phyloP scores from a whole-genome alignment of 2,113 vertebrate species.

The Monarcha castaneiventris region DNA sequence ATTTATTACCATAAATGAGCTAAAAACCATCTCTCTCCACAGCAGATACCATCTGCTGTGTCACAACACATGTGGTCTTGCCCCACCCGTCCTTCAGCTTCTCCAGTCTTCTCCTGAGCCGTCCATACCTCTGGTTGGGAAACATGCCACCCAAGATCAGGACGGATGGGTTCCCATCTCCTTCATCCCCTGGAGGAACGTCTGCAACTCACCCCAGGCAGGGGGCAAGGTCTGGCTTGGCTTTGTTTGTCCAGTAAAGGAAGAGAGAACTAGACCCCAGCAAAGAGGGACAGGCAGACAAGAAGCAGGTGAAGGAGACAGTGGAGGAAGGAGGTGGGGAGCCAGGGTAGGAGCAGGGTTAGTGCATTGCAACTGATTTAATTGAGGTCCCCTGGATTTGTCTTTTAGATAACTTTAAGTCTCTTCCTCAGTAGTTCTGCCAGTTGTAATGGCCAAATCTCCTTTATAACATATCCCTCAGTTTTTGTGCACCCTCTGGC shows the following conservation, averaged over 20 bases:
- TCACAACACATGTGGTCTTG: constrained; percentile 52
- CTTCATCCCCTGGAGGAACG: not conserved
- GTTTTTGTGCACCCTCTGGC: not conserved
- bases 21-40: not conserved
- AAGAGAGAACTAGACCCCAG: not conserved
- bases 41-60: constrained; percentile 45
- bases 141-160: constrained; percentile 11
- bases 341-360: not conserved
- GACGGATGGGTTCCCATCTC: constrained; percentile 11
- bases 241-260: not conserved
- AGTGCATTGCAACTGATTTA: not conserved
- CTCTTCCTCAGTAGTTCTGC: not conserved
- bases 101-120: constrained; percentile 6
- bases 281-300: not conserved
- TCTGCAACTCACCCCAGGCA: not conserved
- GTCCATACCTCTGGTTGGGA: constrained; percentile 49
- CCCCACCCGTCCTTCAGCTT: constrained; percentile 24
- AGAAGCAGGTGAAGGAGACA: not conserved
- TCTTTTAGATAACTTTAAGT: not conserved
- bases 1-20: constrained; percentile 36
- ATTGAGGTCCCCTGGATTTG: not conserved
- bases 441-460: not conserved
- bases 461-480: not conserved
- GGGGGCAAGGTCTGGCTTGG: not conserved
- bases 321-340: not conserved